A percentile compares a stretch with the other conserved stretches of the same genome.
Conservation (phyloP, 2,113 vertebrate genomes). For the Ptilonorhynchus violaceus region DNA sequence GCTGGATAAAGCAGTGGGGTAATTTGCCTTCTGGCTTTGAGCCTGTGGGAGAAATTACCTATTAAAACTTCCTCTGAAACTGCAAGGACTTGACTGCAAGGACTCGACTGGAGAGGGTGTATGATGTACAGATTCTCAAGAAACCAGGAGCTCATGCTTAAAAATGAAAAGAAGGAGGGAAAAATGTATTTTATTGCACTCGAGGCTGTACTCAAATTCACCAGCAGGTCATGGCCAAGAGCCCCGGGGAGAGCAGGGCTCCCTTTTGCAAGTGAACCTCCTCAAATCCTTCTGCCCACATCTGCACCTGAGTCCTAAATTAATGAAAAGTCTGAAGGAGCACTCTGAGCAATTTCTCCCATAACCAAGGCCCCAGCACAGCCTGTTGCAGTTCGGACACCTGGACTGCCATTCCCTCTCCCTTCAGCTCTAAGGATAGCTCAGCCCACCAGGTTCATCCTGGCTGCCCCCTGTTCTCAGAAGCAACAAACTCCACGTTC, state of each 20-base stretch:
- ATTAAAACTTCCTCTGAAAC: constrained; percentile 8
- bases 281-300: not conserved
- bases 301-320: not conserved
- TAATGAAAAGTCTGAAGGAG: not conserved
- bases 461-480: not conserved
- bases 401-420: not conserved
- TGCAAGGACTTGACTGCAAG: not conserved
- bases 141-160: not conserved
- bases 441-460: not conserved
- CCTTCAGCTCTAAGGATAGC: not conserved
- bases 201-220: not conserved
- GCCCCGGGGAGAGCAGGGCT: not conserved
- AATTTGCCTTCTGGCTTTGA: constrained; percentile 27
- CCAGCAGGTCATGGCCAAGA: not conserved
- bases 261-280: not conserved
- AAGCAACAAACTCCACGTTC: not conserved
- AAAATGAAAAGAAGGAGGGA: not conserved
- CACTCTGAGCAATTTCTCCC: not conserved
- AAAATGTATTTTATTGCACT: not conserved
- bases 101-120: not conserved
- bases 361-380: not conserved
- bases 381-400: not conserved
- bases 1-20: not conserved
- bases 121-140: not conserved
- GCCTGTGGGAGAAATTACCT: constrained; percentile 22